phyloP scores from a whole-genome alignment of 2,797 vertebrate genomes.

The Pygocentrus nattereri region DNA sequence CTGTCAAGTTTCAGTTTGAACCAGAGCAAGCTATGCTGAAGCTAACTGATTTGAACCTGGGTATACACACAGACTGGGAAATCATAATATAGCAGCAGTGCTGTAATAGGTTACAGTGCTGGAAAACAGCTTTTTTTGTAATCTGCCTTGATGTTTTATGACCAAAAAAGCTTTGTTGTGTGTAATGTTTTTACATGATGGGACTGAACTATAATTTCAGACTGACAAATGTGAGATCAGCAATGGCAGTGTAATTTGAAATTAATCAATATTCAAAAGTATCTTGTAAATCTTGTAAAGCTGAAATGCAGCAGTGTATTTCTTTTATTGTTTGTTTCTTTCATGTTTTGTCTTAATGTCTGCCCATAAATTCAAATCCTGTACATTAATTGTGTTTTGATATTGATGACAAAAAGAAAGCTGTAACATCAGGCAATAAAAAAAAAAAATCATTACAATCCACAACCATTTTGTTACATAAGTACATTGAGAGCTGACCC shows the following conservation, averaged over 20 bases:
- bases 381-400: background rate
- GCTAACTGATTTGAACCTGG: conserved; percentile 67
- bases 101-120: background rate
- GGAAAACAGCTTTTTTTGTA: background rate
- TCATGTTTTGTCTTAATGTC: background rate
- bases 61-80: conserved; percentile 73
- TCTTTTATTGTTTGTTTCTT: background rate
- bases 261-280: no score
- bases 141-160: background rate
- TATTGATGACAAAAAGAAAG: background rate
- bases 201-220: background rate
- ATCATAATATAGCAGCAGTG: conserved; percentile 62
- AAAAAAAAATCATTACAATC: background rate
- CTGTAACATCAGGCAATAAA: background rate
- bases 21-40: conserved; percentile 61
- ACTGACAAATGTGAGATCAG: background rate
- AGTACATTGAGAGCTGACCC: background rate
- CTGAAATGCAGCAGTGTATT: background rate
- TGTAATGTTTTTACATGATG: background rate
- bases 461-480: conserved; percentile 23
- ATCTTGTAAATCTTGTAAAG: background rate
- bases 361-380: background rate
- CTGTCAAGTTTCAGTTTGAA: conserved; percentile 62
- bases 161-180: background rate
- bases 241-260: background rate